Evolutionary conservation across 1,140 invertebrate species (phyloP).

Genomic region (Tigriopus japonicus): DNA sequence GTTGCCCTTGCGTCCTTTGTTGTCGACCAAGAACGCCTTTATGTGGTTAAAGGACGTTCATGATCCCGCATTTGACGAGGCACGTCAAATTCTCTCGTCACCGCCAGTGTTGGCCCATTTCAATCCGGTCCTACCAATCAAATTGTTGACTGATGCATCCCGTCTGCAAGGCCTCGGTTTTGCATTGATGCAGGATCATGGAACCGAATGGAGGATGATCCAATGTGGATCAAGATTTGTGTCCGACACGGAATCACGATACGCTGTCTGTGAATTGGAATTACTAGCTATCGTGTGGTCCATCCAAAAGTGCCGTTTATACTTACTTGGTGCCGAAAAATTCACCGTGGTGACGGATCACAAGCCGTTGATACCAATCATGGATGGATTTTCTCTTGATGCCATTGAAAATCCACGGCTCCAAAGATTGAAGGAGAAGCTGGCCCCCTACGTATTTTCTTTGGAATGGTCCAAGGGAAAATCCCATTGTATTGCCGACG

Average conservation of each 20-base stretch:
- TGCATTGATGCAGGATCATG: not conserved
- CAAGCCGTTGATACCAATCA: constrained; percentile 20
- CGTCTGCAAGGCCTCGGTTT: not conserved
- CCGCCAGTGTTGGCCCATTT: not conserved
- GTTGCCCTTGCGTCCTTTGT: not conserved
- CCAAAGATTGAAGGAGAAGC: not conserved
- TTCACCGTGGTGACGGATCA: constrained; percentile 23
- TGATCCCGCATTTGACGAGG: not conserved
- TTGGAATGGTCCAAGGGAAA: not conserved
- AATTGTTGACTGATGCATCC: not conserved
- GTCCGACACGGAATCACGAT: constrained; percentile 18
- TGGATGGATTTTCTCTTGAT: constrained; percentile 19
- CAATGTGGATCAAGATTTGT: constrained; percentile 12
- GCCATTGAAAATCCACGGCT: constrained; percentile 17
- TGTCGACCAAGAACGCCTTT: constrained; percentile 2
- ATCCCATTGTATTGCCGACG: not conserved
- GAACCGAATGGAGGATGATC: not conserved
- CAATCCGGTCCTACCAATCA: not conserved
- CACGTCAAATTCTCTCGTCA: not conserved
- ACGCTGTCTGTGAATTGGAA: constrained; percentile 17
- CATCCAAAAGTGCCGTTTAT: constrained; percentile 18
- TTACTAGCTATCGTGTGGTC: constrained; percentile 18
- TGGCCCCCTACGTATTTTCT: not conserved
- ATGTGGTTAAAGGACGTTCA: not conserved
- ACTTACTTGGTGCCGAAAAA: constrained; percentile 15